These are phyloP conservation scores for Ailuropoda melanoleuca DNA, from an alignment of 2,113 vertebrate species.

Conservation along the genomic window DNA sequence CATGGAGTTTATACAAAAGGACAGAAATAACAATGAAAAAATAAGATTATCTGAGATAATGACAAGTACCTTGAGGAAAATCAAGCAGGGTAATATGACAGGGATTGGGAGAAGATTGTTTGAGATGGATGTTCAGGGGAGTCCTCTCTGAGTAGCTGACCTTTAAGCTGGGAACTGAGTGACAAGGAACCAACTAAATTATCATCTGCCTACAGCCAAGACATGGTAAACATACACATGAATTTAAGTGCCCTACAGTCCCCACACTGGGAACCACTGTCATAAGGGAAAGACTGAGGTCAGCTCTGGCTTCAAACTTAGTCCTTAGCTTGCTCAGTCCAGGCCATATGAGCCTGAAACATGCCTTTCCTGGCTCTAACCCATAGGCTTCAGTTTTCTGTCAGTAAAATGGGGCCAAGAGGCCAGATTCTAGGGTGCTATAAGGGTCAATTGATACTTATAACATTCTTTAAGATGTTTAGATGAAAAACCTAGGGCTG, in stretches of 20 bases:
- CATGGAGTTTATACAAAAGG: not conserved
- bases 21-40: not conserved
- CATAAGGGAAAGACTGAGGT: not conserved
- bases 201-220: not conserved
- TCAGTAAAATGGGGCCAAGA: conserved; percentile 10
- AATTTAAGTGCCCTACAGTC: not conserved
- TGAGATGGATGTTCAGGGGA: not conserved
- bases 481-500: conserved; percentile 35
- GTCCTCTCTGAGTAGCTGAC: not conserved
- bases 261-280: not conserved
- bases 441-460: conserved; percentile 35
- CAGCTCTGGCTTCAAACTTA: not conserved
- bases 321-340: not conserved
- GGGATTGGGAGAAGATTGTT: not conserved
- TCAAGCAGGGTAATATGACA: not conserved
- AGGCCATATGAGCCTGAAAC: not conserved
- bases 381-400: conserved; percentile 31
- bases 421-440: not conserved
- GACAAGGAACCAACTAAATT: not conserved
- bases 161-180: not conserved
- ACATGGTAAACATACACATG: conserved; percentile 18
- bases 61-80: conserved; percentile 20
- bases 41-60: conserved; percentile 31
- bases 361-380: conserved; percentile 5
- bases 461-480: conserved; percentile 34